phyloP scores from a whole-genome alignment of 2,797 vertebrate species.

The Chelidonichthys spinosus region DNA sequence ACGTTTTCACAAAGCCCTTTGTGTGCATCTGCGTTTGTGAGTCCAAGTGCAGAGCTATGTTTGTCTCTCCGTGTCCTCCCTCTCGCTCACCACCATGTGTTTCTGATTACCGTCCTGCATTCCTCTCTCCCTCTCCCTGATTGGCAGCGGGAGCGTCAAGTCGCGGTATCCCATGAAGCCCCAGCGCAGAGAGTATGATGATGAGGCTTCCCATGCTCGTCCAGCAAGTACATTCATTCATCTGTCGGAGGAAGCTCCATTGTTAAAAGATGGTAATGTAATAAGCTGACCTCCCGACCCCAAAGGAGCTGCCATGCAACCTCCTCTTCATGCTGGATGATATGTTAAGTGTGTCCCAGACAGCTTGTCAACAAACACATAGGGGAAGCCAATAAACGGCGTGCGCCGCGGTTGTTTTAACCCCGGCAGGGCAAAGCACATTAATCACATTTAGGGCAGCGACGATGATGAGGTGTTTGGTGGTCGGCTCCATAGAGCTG shows the following conservation, averaged over 20 bases:
- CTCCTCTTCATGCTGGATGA: slow-evolving; percentile 66
- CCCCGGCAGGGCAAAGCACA: slow-evolving; percentile 76
- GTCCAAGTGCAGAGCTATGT: slow-evolving; percentile 54
- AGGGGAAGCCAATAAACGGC: slow-evolving; percentile 71
- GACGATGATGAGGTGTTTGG: slow-evolving; percentile 83
- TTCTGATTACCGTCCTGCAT: slow-evolving; percentile 73
- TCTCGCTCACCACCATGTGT: slow-evolving; percentile 76
- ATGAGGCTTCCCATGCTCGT: slow-evolving; percentile 46
- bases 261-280: slow-evolving; percentile 84
- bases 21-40: slow-evolving; percentile 3
- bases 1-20: slow-evolving; percentile 74
- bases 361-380: slow-evolving; percentile 85
- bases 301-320: slow-evolving; percentile 57
- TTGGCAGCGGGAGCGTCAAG: slow-evolving; percentile 60
- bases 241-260: slow-evolving; percentile 64
- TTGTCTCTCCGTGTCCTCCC: slow-evolving; percentile 70
- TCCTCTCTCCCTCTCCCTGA: slow-evolving; percentile 53
- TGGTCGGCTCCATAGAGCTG: slow-evolving; percentile 67
- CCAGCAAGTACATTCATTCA: slow-evolving; percentile 42
- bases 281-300: slow-evolving; percentile 76
- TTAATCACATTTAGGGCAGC: slow-evolving; percentile 77
- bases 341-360: slow-evolving; percentile 82
- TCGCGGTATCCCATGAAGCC: slow-evolving; percentile 70
- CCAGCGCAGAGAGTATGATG: slow-evolving; percentile 4
- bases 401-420: slow-evolving; percentile 77